These are phyloP conservation scores for Tragelaphus buxtoni DNA, from an alignment of 2,113 vertebrate genomes.

Conservation along the genomic window DNA sequence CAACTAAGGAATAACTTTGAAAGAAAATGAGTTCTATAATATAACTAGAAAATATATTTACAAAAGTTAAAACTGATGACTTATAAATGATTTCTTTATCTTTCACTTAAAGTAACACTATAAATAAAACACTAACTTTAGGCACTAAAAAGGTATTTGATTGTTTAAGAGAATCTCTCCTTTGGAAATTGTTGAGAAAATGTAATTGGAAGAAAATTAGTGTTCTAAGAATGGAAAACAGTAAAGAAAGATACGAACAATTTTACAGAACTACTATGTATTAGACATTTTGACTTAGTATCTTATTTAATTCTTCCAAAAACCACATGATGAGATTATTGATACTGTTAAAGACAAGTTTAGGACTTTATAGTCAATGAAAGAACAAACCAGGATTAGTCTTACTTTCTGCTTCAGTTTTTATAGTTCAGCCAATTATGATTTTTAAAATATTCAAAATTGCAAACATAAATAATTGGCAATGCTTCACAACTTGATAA, in stretches of 20 bases:
- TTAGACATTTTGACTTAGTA: neutral
- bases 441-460: neutral
- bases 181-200: neutral
- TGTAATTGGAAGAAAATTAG: neutral
- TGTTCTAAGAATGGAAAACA: neutral
- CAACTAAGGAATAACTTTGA: neutral
- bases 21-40: neutral
- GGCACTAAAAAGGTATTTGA: neutral
- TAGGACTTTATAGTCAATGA: neutral
- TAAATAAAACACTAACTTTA: neutral
- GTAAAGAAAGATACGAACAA: neutral
- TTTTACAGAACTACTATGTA: neutral
- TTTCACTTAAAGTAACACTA: neutral
- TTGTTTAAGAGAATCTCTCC: neutral
- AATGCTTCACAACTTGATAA: neutral
- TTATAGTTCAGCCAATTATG: neutral
- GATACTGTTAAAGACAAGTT: neutral
- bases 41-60: neutral
- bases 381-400: neutral
- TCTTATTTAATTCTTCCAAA: neutral
- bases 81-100: neutral
- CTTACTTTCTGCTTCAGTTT: neutral
- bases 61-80: slow-evolving; percentile 4
- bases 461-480: neutral
- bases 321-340: neutral